A percentile compares a stretch with the other conserved stretches of the same genome.
phyloP scores from a whole-genome alignment of 2,888 invertebrate species.

The Tillus elongatus region DNA sequence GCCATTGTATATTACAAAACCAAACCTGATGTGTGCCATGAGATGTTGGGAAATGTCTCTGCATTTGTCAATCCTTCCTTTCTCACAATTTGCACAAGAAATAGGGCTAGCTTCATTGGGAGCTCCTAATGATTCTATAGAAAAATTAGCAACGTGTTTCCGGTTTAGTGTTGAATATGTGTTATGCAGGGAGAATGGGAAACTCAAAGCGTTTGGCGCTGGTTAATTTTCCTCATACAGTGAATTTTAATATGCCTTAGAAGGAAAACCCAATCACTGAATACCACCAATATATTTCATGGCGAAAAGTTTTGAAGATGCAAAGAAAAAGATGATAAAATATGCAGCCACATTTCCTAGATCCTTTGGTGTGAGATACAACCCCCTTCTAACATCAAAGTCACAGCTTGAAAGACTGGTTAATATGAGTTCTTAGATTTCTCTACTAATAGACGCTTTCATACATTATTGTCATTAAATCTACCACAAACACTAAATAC shows the following conservation, averaged over 20 bases:
- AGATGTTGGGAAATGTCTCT: conserved; percentile 91
- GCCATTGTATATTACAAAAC: conserved; percentile 97
- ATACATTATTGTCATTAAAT: no score
- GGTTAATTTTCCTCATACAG: conserved; percentile 94
- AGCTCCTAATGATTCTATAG: conserved; percentile 92
- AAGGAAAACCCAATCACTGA: conserved; percentile 94
- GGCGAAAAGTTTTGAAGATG: conserved; percentile 91
- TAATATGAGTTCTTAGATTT: conserved; percentile 69
- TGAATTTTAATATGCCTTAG: conserved; percentile 87
- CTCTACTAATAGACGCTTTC: conserved; percentile 66
- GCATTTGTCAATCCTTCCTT: conserved; percentile 92
- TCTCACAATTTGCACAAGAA: conserved; percentile 96
- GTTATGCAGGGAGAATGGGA: conserved; percentile 82
- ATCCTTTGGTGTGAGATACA: conserved; percentile 88
- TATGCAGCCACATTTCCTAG: conserved; percentile 86
- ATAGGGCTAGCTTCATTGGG: conserved; percentile 95
- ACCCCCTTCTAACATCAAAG: conserved; percentile 89
- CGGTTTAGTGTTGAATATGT: conserved; percentile 99
- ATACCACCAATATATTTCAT: conserved; percentile 96
- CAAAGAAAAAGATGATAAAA: conserved; percentile 96
- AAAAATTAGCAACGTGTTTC: conserved; percentile 96
- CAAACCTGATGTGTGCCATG: conserved; percentile 97
- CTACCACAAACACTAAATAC: no score
- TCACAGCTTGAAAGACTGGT: conserved; percentile 79
- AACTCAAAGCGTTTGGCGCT: conserved; percentile 90